These are phyloP conservation scores for Dermochelys coriacea DNA, from an alignment of 2,797 vertebrate genomes.

Conservation along the genomic window DNA sequence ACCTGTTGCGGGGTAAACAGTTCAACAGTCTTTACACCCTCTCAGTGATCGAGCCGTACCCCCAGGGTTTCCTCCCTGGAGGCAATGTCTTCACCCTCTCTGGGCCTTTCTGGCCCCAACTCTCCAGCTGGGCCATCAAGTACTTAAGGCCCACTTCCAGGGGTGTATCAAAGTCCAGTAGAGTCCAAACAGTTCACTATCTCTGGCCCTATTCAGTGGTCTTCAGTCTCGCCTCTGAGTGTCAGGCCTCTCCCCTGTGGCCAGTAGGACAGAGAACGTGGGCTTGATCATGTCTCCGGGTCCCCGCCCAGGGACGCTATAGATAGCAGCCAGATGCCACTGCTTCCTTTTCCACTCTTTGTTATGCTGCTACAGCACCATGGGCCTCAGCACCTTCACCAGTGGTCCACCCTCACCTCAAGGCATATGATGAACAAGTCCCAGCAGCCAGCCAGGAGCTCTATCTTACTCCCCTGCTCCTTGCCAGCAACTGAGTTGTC, in stretches of 20 bases:
- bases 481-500: neutral
- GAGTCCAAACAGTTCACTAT: neutral
- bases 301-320: neutral
- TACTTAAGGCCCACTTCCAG: neutral
- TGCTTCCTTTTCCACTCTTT: neutral
- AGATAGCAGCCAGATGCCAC: neutral
- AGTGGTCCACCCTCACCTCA: neutral
- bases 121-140: neutral
- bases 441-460: neutral
- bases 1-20: neutral
- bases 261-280: neutral
- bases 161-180: neutral
- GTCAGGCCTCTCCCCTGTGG: neutral
- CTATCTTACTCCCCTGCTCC: neutral
- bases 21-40: neutral
- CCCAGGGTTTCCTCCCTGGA: neutral
- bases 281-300: neutral
- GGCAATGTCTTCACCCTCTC: neutral
- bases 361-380: neutral
- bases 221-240: neutral
- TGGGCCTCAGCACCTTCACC: neutral
- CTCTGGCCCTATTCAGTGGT: neutral
- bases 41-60: neutral
- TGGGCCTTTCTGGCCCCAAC: neutral
- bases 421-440: no score